Base-by-base conservation (phyloP, 1,140 invertebrate genomes). In the Trichoplusia ni region DNA sequence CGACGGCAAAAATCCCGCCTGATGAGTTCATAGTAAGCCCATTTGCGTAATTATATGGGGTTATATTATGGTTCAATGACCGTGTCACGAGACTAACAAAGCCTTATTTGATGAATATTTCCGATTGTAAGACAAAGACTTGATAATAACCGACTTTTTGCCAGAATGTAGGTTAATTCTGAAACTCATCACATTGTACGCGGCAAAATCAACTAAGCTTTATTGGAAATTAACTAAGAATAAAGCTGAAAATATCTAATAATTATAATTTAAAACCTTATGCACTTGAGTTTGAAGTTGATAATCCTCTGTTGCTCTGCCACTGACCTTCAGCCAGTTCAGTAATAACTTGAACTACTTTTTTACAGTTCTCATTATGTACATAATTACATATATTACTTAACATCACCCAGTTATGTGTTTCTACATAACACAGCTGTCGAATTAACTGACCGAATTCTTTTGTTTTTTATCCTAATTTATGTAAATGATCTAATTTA, bases 11-110 rank as follows among this genome's bases (percentile, higher is more conserved):
- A n/a, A n/a, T n/a, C n/a, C n/a, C n/a, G n/a, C n/a, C n/a, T n/a
- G n/a, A n/a, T n/a, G n/a, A n/a, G n/a, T n/a, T n/a, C n/a, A n/a
- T n/a, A n/a, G n/a, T n/a, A n/a, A n/a, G n/a, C n/a, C n/a, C n/a
- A n/a, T n/a, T n/a, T 19, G 7, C 54, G 65, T 81, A 81, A 84
- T 86, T 81, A 79, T 71, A 70, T 74, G 71, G 62, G 69, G 81
- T 77, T 73, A 75, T 72, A 73, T 11, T 53, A 37, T 56, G 67
- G 77, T 69, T 83, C 77, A 79, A 13, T 69, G 75, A 80, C 80
- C 75, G 56, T 65, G 35, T 49, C 38, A 42, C 67, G 69, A 47
- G 37, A 3, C 14, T 9, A 53, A 58, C 37, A 58, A 58, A 42
- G 53, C 5, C 25, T 16, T 31, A 25, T 56, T 25, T 42, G 35